phyloP scores from a whole-genome alignment of 2,888 invertebrate genomes.

The Anorthoa munda region DNA sequence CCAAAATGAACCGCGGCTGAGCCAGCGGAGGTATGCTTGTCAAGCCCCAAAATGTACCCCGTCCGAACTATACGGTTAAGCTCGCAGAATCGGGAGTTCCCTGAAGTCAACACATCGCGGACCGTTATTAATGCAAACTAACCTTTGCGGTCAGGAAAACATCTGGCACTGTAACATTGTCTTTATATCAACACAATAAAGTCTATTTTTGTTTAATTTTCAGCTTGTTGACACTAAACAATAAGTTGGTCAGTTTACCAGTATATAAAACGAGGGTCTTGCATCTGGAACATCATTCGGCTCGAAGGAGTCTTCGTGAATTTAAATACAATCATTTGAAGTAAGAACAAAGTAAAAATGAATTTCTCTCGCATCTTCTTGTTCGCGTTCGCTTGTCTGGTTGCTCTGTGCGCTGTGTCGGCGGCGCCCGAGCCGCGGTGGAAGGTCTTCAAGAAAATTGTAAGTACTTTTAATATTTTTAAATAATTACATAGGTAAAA shows the following conservation, averaged over 20 bases:
- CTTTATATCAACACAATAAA: not conserved
- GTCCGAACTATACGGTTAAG: too few relatives aligned
- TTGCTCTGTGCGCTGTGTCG: conserved; percentile 72
- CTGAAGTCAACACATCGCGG: conserved; percentile 12
- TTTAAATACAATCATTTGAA: conserved; percentile 18
- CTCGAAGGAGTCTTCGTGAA: conserved; percentile 19
- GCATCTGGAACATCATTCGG: conserved; percentile 49
- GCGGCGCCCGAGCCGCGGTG: conserved; percentile 77
- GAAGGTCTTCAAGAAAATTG: conserved; percentile 81
- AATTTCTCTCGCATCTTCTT: conserved; percentile 76
- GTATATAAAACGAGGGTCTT: conserved; percentile 45
- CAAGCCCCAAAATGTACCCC: too few relatives aligned
- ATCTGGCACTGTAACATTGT: not conserved
- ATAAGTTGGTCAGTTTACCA: not conserved
- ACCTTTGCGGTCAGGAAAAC: not conserved
- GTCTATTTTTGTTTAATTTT: conserved; percentile 5
- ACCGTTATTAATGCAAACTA: conserved; percentile 30
- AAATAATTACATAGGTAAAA: too few relatives aligned
- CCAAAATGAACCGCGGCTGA: too few relatives aligned
- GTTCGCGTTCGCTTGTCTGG: conserved; percentile 75
- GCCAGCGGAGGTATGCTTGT: too few relatives aligned
- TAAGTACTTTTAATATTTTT: conserved; percentile 65
- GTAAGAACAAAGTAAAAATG: conserved; percentile 67
- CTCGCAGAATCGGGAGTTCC: conserved; percentile 51
- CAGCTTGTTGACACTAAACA: not conserved